phyloP scores from a whole-genome alignment of 2,113 vertebrate species.

The Archilochus colubris region DNA sequence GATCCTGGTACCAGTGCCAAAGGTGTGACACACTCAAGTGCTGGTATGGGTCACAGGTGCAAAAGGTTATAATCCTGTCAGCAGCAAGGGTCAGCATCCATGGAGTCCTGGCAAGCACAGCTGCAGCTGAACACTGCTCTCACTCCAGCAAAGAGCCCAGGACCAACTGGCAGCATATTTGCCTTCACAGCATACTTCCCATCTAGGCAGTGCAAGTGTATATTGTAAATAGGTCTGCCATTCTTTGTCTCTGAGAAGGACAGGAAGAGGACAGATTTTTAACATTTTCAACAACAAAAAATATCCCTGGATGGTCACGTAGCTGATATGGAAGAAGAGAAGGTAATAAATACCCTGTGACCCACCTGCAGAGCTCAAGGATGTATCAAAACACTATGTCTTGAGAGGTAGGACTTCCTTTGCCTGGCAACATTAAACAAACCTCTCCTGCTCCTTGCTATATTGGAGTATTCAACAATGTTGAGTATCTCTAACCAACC shows the following conservation, averaged over 20 bases:
- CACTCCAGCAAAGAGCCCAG: fast-evolving
- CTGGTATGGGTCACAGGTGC: background rate
- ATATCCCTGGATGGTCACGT: background rate
- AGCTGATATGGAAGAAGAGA: background rate
- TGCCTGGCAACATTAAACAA: background rate
- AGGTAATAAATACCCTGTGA: background rate
- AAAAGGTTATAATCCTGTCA: background rate
- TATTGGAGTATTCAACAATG: background rate
- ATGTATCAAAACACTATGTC: background rate
- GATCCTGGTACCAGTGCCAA: background rate
- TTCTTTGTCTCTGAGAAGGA: background rate
- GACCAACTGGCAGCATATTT: fast-evolving
- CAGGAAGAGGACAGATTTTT: background rate
- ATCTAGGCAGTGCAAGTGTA: fast-evolving
- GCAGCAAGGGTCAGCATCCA: background rate
- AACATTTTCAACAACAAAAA: background rate
- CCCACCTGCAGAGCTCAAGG: background rate
- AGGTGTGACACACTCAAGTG: background rate
- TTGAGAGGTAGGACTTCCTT: background rate
- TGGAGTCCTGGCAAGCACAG: background rate
- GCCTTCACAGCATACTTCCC: background rate
- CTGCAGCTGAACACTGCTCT: background rate
- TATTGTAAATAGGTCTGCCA: background rate
- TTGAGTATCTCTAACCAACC: background rate
- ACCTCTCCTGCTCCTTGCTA: background rate